Evolutionary conservation across 2,888 invertebrate species (phyloP), one percentile per base, ranked within the genome.

Genomic region (Leptogaster cylindrica): DNA sequence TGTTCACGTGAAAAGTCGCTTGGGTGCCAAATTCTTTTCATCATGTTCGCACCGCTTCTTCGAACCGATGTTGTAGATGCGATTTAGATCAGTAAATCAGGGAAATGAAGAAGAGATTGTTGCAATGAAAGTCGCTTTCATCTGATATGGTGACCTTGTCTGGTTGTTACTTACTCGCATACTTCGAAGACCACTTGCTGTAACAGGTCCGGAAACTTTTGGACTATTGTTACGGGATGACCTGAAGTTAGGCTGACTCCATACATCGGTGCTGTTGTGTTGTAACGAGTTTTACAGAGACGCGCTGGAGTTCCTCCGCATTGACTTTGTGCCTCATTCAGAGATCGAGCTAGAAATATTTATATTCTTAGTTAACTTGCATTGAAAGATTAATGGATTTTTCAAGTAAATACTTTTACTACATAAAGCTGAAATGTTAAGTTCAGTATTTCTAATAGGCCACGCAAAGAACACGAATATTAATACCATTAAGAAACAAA

Each of bases 171-270:
- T 89, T 79, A 94, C 94, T 91, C 91, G 90, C 92, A 92, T 76
- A 91, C 91, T 82, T 95, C 95, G 77, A 93, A 95, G 64, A 95
- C 93, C 67, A 95, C 94, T 82, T 95, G 95, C 78, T 95, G 95
- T 70, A 95, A 80, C 39, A 95, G 84, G 82, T 95, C 95, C 0
- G 95, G 95, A 77, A 95, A 95, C 82, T 95, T 95, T 82, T 95
- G 95, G 33, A 95, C 94, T 75, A 95, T 95, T 63, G 94, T 94
- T 73, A 95, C 94, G 0, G 94, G 93, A 76, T 94, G 93, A 1
- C 95, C 95, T 10, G 93, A 94, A 12, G 95, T 95, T 36, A 95
- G 83, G 14, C 93, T 94, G 44, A 95, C 93, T n/a, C 95, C 95
- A 77, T 93, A 95, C 91, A 95, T 92, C 0, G 95, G 95, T 14